Conservation (phyloP, 2,113 vertebrate species). For the Heliornis fulica region DNA sequence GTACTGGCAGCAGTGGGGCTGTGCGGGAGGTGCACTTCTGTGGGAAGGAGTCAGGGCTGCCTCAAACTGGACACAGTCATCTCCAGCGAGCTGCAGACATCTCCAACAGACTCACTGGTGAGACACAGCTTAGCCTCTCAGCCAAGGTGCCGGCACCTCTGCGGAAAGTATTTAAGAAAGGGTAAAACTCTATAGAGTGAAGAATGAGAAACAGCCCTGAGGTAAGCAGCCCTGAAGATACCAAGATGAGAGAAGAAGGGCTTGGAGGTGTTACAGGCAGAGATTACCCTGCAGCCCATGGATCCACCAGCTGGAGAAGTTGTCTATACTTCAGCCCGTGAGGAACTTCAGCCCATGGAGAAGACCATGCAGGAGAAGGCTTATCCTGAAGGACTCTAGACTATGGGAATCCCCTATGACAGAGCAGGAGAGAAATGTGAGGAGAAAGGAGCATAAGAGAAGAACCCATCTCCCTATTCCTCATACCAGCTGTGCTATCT, state of each 20-base stretch:
- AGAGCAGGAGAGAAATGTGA: not conserved
- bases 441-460: not conserved
- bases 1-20: too few species aligned
- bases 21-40: too few species aligned
- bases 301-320: not conserved
- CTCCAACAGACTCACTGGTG: rapidly evolving
- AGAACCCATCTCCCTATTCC: rapidly evolving
- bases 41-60: not conserved
- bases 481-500: not conserved
- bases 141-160: not conserved
- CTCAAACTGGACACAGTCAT: not conserved
- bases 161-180: not conserved
- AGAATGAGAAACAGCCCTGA: not conserved
- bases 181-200: not conserved
- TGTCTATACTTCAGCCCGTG: not conserved
- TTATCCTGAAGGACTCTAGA: not conserved
- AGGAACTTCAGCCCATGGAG: not conserved
- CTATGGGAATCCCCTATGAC: too few species aligned
- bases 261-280: not conserved
- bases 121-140: rapidly evolving
- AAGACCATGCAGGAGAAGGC: not conserved
- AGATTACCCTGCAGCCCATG: not conserved
- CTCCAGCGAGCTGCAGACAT: rapidly evolving
- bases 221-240: not conserved
- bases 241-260: not conserved